Percentiles rank a stretch among this genome's conserved stretches.
These are phyloP conservation scores for Lordiphosa andalusiaca DNA, from an alignment of 2,888 invertebrate genomes.

Conservation along the genomic window DNA sequence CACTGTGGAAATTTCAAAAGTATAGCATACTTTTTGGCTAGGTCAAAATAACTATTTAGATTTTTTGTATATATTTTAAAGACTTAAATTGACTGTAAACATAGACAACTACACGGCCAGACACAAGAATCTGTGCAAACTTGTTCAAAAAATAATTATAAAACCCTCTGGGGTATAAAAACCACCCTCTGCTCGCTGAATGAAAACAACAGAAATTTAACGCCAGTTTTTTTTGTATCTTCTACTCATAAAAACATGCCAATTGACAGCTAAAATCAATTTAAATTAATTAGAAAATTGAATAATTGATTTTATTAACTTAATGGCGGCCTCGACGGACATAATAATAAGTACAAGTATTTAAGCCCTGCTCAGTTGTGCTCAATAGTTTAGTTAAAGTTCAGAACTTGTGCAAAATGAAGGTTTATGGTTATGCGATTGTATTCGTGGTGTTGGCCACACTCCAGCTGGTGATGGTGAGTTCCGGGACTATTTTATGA, in stretches of 20 bases:
- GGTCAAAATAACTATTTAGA: background rate
- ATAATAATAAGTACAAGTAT: conserved; percentile 22
- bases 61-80: no score
- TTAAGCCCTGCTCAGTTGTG: conserved; percentile 23
- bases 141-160: no score
- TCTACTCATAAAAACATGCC: background rate
- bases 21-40: conserved; percentile 1
- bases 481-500: background rate
- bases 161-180: conserved; percentile 1
- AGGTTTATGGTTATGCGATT: conserved; percentile 8
- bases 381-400: conserved; percentile 11
- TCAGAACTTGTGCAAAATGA: conserved; percentile 33
- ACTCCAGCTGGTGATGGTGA: conserved; percentile 30
- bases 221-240: conserved; percentile 8
- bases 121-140: no score
- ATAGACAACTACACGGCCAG: no score
- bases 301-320: conserved; percentile 48
- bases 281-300: conserved; percentile 16
- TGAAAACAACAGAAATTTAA: conserved; percentile 33
- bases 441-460: conserved; percentile 19
- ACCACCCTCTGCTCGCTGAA: conserved; percentile 14
- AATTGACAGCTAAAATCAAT: conserved; percentile 12
- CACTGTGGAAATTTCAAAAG: background rate
- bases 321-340: conserved; percentile 23
- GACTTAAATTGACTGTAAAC: no score